These are phyloP conservation scores for Gambusia holbrooki DNA, from an alignment of 2,113 vertebrate genomes.

Conservation along the genomic window DNA sequence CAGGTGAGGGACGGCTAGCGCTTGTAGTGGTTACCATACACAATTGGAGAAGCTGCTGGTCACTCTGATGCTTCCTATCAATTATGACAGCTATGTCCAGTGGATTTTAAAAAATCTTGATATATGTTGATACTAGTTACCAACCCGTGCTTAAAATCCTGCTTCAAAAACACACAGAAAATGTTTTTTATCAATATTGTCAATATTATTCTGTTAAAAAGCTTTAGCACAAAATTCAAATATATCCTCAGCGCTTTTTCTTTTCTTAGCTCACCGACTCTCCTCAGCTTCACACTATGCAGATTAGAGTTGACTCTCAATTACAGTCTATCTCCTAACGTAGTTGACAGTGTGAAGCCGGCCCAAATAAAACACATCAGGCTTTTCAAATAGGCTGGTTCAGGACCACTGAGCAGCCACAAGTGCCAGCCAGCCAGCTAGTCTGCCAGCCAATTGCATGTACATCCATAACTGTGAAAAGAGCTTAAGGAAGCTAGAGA, in stretches of 20 bases:
- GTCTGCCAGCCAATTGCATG: constrained; percentile 68
- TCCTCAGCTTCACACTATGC: constrained; percentile 77
- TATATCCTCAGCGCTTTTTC: not conserved
- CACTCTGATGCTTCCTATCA: not conserved
- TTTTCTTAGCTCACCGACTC: constrained; percentile 13
- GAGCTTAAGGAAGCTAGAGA: constrained; percentile 59
- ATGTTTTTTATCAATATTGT: constrained; percentile 24
- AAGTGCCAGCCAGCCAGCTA: constrained; percentile 82
- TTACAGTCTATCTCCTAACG: constrained; percentile 87
- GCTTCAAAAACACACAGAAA: constrained; percentile 5
- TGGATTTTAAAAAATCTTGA: not conserved
- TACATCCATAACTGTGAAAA: constrained; percentile 56
- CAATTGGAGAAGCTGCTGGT: not conserved
- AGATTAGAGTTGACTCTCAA: constrained; percentile 94
- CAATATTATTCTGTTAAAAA: constrained; percentile 8
- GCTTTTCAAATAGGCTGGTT: constrained; percentile 95
- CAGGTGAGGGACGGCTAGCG: not conserved
- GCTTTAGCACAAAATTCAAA: not conserved
- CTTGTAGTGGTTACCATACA: not conserved
- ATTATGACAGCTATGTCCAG: not conserved
- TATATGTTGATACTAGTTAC: not conserved
- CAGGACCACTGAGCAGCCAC: constrained; percentile 92
- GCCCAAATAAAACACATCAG: constrained; percentile 86
- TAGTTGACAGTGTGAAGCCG: constrained; percentile 91
- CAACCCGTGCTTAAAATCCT: not conserved